Base-by-base conservation (phyloP, 2,797 vertebrate genomes). In the Luscinia luscinia region DNA sequence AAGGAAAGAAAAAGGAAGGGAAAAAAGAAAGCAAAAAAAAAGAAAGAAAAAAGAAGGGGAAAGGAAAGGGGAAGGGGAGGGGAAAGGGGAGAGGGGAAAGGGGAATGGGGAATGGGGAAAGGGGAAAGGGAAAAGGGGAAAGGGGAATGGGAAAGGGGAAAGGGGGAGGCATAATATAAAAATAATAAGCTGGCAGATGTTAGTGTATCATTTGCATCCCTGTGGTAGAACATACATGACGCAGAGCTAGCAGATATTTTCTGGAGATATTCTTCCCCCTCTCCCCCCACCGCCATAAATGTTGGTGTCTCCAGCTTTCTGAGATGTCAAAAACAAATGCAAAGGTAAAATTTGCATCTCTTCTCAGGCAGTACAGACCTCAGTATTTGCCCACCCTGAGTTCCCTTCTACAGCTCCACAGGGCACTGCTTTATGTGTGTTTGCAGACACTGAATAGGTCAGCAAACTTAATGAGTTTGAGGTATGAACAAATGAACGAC, bases 131-230 rank as follows among this genome's bases (percentile, higher is more conserved):
- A 8, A 6, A 38, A 26, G 5, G 8, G 7, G 2, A 8, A 73
- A 9, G 8, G 12, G 18, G 2, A 46, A 57, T 36, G 3, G 2
- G 2, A 5, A 9, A 41, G 7, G 1, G 5, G 14, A 11, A 48
- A 43, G 5, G 6, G 6, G 66, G 7, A 4, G 22, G 15, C 4
- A 36, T 9, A 51, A 52, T 18, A 11, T 26, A 43, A 87, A 87
- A 72, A 51, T 20, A 52, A 4, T 18, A 72, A 7, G 6, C 27
- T 34, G 32, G 30, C 64, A 76, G 20, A 46, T 5, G 2, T 18
- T 52, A 54, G 11, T 9, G 4, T 17, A 11, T 46, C 4, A 66
- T 76, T 84, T 62, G 14, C 15, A 41, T 40, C 32, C 46, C 32
- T 23, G 20, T 30, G 45, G 9, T 26, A 80, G 88, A 69, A 30